phyloP scores from a whole-genome alignment of 2,113 vertebrate species.

The Sphaerodactylus townsendi region DNA sequence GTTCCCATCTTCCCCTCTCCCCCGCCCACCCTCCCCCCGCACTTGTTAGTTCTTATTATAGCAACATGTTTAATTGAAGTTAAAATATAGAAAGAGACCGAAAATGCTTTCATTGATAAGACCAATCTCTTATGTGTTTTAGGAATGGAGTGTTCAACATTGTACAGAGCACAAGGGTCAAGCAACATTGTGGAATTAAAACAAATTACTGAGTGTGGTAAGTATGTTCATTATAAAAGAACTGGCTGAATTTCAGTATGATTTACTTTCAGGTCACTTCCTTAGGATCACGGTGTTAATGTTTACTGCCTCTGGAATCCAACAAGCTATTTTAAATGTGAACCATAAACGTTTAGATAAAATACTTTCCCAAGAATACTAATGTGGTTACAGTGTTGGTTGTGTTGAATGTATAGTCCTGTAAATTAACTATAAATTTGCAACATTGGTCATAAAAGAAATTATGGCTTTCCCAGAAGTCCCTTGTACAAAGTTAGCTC shows the following conservation, averaged over 20 bases:
- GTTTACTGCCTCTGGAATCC: background rate
- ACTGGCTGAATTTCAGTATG: background rate
- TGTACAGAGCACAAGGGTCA: constrained; percentile 88
- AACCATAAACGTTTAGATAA: background rate
- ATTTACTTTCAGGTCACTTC: background rate
- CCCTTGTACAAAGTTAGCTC: background rate
- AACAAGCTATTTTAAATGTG: background rate
- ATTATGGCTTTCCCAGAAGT: background rate
- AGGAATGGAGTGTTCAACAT: constrained; percentile 90
- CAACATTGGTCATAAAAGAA: background rate
- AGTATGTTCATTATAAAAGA: constrained; percentile 44
- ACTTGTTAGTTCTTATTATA: background rate
- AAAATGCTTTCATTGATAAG: background rate
- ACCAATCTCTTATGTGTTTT: constrained; percentile 45
- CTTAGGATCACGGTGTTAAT: background rate
- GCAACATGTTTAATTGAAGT: background rate
- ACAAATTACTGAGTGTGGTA: constrained; percentile 91
- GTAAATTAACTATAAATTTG: background rate
- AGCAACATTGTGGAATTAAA: constrained; percentile 84
- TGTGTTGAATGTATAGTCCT: background rate
- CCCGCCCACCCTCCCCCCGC: too few relatives aligned
- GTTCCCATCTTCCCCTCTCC: too few relatives aligned
- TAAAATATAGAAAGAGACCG: background rate
- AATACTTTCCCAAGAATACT: background rate
- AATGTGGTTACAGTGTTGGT: background rate